Base-by-base conservation (phyloP, 92 coral and sea anemone genomes). In the Isaurus tuberculatus region DNA sequence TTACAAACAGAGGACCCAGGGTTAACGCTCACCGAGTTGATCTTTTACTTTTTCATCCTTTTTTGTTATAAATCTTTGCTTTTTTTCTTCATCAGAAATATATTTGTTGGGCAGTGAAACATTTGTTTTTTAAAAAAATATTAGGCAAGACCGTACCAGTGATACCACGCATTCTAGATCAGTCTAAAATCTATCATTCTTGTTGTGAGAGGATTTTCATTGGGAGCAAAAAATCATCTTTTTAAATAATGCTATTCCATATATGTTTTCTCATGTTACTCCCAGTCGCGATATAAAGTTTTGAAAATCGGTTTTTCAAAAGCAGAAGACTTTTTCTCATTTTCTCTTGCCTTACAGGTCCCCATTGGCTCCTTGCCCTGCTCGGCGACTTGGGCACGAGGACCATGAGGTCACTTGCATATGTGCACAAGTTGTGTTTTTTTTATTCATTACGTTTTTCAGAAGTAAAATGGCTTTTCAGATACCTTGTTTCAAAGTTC, bases 1-100 rank as follows among this genome's bases (percentile, higher is more conserved):
- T 64, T 64, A 26, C 69, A 64, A 64, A 22, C 5, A 64, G 32
- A 64, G 8, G 26, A 58, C n/a, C 65, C 65, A 58, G 65, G 65
- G 15, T 58, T 26, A 58, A 27, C 69, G 22, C 69, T 27, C 36
- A 15, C 69, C 69, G 36, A 28, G 13, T 64, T 17, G 19, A 26
- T 8, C 69, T 64, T 64, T 64, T 64, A 27, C 69, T 64, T 64
- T 64, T 27, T 64, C n/a, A n/a, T n/a, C n/a, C n/a, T n/a, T n/a
- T n/a, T n/a, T n/a, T n/a, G n/a, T 64, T 26, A 64, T 28, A 64
- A 64, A 64, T 64, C 69, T 64, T 64, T 64, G 69, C 69, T 64
- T 64, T 22, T 64, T 26, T 27, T 64, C 26, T 32, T 26, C 26
- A n/a, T n/a, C n/a, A n/a, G n/a, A n/a, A n/a, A n/a, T n/a, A n/a